Base-by-base conservation (phyloP, 2,888 invertebrate species). In the Oxystoma pomonae region DNA sequence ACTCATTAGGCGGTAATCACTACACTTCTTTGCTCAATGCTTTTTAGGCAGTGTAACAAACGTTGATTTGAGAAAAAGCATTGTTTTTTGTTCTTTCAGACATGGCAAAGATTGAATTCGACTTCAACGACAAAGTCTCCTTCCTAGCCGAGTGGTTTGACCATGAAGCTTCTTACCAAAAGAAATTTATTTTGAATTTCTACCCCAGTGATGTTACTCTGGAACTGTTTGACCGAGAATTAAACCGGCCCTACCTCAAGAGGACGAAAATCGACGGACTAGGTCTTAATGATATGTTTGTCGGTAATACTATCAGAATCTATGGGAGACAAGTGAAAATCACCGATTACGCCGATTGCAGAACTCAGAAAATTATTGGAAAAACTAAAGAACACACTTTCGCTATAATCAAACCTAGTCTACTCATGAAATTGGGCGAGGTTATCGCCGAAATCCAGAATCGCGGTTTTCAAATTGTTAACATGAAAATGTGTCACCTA, bases 91-190 rank as follows among this genome's bases (percentile, higher is more conserved):
- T n/a, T n/a, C n/a, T n/a, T n/a, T n/a, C n/a, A n/a, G n/a, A n/a
- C n/a, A n/a, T n/a, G n/a, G n/a, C n/a, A n/a, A 66, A 64, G 60
- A 74, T 74, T 71, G 69, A 71, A 68, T 83, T 81, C 62, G 81
- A 83, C 55, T 86, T 83, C 72, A 81, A 72, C 63, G 83, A 85
- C 62, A 85, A 83, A 76, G 82, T 84, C 70, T 79, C 83, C 2
- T 92, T 92, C 78, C 78, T 87, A 64, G 91, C 90, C 1, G 94
- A 95, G 81, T 96, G 94, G 94, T 93, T 88, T 75, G 96, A 96
- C 76, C 86, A 87, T 70, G 87, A 90, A 73, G 89, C 92, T 0
- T 87, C 87, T 52, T 83, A 90, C 16, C 80, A 88, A 19, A 88
- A 91, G 71, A 87, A 87, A 67, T 95, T 92, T 78, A 84, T 88